Conservation (phyloP, 2,113 vertebrate genomes). For the Bubo scandiacus region DNA sequence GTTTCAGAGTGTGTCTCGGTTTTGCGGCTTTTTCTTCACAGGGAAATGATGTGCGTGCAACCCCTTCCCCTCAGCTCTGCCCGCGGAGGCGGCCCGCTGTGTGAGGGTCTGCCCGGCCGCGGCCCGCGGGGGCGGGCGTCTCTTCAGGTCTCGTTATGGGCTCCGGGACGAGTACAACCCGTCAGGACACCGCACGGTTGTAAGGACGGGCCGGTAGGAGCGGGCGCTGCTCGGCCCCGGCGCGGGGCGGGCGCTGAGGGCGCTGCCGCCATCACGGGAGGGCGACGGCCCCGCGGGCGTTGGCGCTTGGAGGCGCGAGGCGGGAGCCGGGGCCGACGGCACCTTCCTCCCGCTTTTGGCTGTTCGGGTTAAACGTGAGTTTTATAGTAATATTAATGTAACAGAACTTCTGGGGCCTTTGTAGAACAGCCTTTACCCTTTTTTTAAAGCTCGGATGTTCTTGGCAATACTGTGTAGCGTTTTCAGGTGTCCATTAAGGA, state of each 20-base stretch:
- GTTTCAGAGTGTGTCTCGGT: too few species aligned
- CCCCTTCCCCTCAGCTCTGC: too few species aligned
- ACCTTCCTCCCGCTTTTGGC: too few species aligned
- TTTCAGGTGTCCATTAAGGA: not conserved
- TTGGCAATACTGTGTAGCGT: fast-evolving
- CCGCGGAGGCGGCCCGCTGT: not conserved
- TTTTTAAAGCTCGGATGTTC: not conserved
- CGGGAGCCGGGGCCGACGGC: fast-evolving
- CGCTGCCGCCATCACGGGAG: not conserved
- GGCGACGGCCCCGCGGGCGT: fast-evolving
- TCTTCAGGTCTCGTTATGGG: fast-evolving
- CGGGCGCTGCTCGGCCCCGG: too few species aligned
- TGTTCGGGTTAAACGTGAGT: fast-evolving
- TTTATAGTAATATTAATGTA: too few species aligned
- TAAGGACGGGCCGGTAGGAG: fast-evolving
- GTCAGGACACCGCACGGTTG: fast-evolving
- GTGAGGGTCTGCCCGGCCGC: not conserved
- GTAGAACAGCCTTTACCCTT: not conserved
- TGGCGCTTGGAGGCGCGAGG: fast-evolving
- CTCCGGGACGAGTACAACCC: fast-evolving
- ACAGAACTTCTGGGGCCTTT: not conserved
- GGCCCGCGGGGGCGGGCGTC: too few species aligned
- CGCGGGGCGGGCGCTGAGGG: too few species aligned
- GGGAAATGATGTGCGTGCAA: too few species aligned
- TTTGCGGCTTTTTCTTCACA: not conserved